Percentiles rank a stretch among this genome's conserved stretches.
phyloP scores from a whole-genome alignment of 1,140 invertebrate genomes.

The Heliconius himera region DNA sequence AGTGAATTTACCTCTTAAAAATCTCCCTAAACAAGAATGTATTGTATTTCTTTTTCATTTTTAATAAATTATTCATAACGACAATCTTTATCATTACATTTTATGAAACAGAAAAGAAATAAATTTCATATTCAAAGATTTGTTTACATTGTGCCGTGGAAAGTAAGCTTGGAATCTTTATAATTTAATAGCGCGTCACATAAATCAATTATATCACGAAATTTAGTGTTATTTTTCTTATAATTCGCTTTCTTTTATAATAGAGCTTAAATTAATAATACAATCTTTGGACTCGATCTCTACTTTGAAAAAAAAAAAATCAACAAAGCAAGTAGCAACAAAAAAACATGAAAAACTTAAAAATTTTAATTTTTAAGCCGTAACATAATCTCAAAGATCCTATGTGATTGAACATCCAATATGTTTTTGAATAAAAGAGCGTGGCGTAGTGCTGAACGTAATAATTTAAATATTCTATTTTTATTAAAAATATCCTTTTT shows the following conservation, averaged over 20 bases:
- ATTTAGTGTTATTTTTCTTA: neutral
- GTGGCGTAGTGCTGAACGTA: too few species aligned
- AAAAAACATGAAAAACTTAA: neutral
- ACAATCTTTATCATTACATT: slow-evolving; percentile 4
- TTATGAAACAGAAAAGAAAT: slow-evolving; percentile 5
- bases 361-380: too few species aligned
- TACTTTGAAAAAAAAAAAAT: neutral
- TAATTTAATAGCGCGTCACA: neutral
- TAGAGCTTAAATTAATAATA: neutral
- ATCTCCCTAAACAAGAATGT: neutral
- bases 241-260: neutral
- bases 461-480: too few species aligned
- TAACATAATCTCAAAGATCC: too few species aligned
- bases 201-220: neutral
- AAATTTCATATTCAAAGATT: slow-evolving; percentile 11
- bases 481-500: too few species aligned
- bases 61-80: slow-evolving; percentile 12
- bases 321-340: neutral
- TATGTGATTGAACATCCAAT: neutral
- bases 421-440: neutral
- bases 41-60: neutral
- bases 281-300: neutral
- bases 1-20: neutral
- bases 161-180: neutral
- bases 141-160: neutral